These are phyloP conservation scores for Euphonia xanthogaster DNA, from an alignment of 2,797 vertebrate species.

Conservation along the genomic window DNA sequence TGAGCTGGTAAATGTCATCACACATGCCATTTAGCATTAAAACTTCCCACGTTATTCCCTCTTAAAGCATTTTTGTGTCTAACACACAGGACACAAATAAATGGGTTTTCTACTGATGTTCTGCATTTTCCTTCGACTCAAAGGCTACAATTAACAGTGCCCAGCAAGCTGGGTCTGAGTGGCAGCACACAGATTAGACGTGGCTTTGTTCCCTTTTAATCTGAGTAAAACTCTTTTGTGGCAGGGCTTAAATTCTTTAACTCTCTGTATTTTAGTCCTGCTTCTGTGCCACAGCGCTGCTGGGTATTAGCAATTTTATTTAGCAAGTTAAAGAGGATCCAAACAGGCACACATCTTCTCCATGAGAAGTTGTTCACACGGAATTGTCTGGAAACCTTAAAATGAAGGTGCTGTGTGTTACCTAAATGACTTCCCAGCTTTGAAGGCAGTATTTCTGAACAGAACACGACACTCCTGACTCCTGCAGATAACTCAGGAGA, in stretches of 20 bases:
- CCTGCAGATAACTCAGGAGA: background rate
- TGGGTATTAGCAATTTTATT: background rate
- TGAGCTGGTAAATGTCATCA: constrained; percentile 35
- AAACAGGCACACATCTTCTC: background rate
- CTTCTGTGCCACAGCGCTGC: background rate
- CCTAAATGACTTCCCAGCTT: background rate
- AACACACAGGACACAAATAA: background rate
- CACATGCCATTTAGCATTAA: constrained; percentile 15
- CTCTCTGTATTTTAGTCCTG: background rate
- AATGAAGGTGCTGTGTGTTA: background rate
- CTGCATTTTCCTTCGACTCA: background rate
- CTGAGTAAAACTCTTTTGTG: background rate
- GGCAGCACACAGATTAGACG: background rate
- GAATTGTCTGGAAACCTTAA: background rate
- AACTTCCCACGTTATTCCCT: background rate
- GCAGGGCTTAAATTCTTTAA: background rate
- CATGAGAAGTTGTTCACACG: rapidly evolving
- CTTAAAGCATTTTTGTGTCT: background rate
- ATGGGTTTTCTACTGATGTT: background rate
- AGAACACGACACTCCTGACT: background rate
- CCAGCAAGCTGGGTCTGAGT: background rate
- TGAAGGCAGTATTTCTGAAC: background rate
- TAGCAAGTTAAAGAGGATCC: background rate
- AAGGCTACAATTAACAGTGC: background rate
- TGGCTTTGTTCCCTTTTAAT: constrained; percentile 2